These are phyloP conservation scores for Phrynosoma blainvillii DNA, from an alignment of 2,113 vertebrate genomes.

Conservation along the genomic window DNA sequence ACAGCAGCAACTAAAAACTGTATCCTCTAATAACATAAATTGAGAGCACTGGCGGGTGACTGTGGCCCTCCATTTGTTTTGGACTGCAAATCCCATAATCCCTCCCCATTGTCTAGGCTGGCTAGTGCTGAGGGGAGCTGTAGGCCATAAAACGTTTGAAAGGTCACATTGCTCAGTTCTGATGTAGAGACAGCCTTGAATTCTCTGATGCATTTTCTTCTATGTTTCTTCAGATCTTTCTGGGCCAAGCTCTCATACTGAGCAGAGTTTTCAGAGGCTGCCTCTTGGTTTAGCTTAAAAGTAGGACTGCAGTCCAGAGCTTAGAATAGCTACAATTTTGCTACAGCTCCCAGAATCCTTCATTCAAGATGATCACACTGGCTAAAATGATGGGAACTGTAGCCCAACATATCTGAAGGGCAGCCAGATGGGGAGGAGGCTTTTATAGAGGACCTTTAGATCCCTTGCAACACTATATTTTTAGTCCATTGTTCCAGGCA, in stretches of 20 bases:
- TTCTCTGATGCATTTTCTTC: background rate
- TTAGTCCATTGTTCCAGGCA: background rate
- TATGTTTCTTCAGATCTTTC: background rate
- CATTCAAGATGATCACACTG: too few relatives aligned
- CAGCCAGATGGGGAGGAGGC: background rate
- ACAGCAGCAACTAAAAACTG: background rate
- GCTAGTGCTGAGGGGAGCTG: background rate
- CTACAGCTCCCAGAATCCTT: background rate
- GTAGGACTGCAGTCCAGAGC: background rate
- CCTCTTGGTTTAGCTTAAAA: too few relatives aligned
- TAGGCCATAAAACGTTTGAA: background rate
- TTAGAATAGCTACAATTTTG: background rate
- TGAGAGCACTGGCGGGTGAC: background rate
- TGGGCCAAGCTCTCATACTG: background rate
- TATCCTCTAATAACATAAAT: background rate
- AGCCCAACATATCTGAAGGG: background rate
- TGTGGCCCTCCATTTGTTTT: background rate
- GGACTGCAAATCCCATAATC: background rate
- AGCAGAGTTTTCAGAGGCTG: background rate
- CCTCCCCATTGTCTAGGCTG: background rate
- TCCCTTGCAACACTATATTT: background rate
- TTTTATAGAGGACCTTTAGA: background rate
- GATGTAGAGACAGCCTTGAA: background rate
- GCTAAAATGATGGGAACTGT: too few relatives aligned
- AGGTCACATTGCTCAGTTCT: background rate